Percentiles rank a stretch among this genome's conserved stretches.
phyloP scores from a whole-genome alignment of 2,113 vertebrate species.

The Pseudopipra pipra region DNA sequence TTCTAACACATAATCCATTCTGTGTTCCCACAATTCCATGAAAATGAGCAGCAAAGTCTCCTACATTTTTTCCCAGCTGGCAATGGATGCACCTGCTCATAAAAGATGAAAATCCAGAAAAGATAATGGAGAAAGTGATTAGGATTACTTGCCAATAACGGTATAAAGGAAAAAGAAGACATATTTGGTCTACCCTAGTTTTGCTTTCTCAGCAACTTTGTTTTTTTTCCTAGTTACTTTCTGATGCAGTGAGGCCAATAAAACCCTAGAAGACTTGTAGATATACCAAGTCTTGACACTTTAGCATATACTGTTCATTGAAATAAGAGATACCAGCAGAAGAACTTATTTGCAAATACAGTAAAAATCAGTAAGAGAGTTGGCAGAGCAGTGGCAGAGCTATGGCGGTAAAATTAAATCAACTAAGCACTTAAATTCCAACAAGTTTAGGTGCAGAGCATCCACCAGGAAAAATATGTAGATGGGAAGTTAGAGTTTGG shows the following conservation, averaged over 20 bases:
- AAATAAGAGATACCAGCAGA: slow-evolving; percentile 3
- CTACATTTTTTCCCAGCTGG: neutral
- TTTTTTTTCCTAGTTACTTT: neutral
- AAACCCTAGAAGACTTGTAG: neutral
- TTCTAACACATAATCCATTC: neutral
- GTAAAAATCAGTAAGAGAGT: neutral
- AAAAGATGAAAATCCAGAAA: neutral
- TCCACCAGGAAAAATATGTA: neutral
- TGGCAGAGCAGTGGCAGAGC: neutral
- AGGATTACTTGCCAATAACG: neutral
- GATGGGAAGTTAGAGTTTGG: neutral
- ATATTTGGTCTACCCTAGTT: neutral
- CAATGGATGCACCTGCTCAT: neutral
- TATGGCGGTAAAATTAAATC: slow-evolving; percentile 24
- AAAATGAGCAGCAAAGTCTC: neutral
- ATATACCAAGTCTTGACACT: neutral
- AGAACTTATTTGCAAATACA: neutral
- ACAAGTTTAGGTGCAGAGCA: neutral
- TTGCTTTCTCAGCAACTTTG: neutral
- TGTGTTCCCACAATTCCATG: neutral
- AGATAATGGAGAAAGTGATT: neutral
- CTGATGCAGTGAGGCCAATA: neutral
- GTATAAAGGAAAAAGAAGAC: neutral
- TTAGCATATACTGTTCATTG: slow-evolving; percentile 4
- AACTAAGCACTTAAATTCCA: neutral